These are phyloP conservation scores for Aethes cnicana DNA, from an alignment of 2,888 invertebrate species.

Conservation along the genomic window DNA sequence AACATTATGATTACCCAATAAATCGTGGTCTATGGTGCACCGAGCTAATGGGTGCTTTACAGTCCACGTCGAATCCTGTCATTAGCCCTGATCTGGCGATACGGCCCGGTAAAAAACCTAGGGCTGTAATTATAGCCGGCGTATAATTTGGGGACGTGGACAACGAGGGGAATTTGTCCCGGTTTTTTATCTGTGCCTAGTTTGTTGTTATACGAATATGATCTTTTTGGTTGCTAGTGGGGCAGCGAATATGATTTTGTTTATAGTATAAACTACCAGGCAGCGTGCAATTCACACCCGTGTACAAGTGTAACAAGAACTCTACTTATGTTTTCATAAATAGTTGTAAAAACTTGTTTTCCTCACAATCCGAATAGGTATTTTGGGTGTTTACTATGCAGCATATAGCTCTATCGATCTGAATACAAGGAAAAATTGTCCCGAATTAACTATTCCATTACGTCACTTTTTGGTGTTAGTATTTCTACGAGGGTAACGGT, in stretches of 20 bases:
- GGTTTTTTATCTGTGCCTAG: constrained; percentile 18
- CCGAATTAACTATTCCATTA: too few relatives aligned
- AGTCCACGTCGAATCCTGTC: constrained; percentile 59
- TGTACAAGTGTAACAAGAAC: too few relatives aligned
- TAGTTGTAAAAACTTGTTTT: too few relatives aligned
- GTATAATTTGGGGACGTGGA: constrained; percentile 38
- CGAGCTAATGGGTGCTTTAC: constrained; percentile 57
- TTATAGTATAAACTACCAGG: too few relatives aligned
- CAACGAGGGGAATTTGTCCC: constrained; percentile 28
- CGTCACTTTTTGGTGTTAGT: too few relatives aligned
- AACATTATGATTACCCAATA: constrained; percentile 31
- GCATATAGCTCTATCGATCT: too few relatives aligned
- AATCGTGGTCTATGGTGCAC: constrained; percentile 35
- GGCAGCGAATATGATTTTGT: background rate
- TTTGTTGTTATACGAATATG: constrained; percentile 16
- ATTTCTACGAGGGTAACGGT: too few relatives aligned
- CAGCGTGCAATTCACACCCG: too few relatives aligned
- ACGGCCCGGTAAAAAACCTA: constrained; percentile 40
- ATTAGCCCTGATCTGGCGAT: constrained; percentile 72
- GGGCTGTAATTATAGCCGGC: constrained; percentile 40
- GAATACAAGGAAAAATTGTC: too few relatives aligned
- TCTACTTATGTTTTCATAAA: too few relatives aligned
- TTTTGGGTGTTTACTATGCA: too few relatives aligned
- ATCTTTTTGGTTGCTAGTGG: background rate
- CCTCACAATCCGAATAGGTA: too few relatives aligned